phyloP scores from a whole-genome alignment of 2,797 vertebrate genomes.

The Adelosebastes latens region DNA sequence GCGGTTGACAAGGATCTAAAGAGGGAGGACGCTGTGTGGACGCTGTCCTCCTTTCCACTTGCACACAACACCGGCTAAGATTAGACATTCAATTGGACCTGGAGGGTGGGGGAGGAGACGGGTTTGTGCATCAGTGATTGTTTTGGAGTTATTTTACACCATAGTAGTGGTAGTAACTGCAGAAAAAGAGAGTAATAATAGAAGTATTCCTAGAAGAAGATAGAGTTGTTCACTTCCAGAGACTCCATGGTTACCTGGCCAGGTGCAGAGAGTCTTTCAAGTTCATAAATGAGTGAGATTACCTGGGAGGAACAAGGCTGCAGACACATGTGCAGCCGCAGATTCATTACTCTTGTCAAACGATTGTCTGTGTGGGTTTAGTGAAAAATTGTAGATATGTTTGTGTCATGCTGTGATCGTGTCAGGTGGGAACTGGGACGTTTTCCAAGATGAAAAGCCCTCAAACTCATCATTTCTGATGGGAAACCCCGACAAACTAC shows the following conservation, averaged over 20 bases:
- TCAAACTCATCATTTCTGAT: not conserved
- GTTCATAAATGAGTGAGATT: constrained; percentile 19
- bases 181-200: not conserved
- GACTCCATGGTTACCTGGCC: not conserved
- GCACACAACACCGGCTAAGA: constrained; percentile 61
- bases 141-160: constrained; percentile 7
- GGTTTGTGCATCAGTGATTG: constrained; percentile 31
- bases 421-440: not conserved
- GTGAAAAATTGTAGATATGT: not conserved
- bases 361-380: not conserved
- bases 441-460: constrained; percentile 11
- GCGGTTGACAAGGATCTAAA: constrained; percentile 61
- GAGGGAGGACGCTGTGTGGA: constrained; percentile 43
- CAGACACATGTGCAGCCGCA: not conserved
- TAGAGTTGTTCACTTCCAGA: not conserved
- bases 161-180: not conserved
- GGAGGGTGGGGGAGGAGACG: constrained; percentile 18
- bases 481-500: not conserved
- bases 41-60: constrained; percentile 63
- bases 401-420: not conserved
- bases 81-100: constrained; percentile 59
- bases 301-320: not conserved
- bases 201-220: not conserved
- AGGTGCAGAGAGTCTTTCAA: not conserved
- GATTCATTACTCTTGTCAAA: constrained; percentile 13